Percentiles rank a stretch among this genome's conserved stretches.
These are phyloP conservation scores for Phengaris alcon DNA, from an alignment of 2,888 invertebrate genomes.

Conservation along the genomic window DNA sequence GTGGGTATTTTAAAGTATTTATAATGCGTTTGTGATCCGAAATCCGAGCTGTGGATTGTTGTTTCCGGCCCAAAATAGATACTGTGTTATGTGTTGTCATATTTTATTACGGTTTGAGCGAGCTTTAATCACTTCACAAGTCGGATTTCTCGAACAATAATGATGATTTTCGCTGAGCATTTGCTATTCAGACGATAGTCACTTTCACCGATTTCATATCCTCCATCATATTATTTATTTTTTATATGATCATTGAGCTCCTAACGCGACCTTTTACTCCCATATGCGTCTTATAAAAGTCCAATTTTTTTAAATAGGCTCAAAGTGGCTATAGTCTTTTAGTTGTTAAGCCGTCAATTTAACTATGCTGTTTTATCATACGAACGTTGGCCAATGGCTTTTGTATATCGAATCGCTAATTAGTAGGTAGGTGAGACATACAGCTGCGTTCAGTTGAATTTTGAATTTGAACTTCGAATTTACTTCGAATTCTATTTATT, in stretches of 20 bases:
- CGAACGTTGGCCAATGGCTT: slow-evolving; percentile 65
- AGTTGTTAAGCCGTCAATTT: slow-evolving; percentile 41
- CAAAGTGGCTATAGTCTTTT: slow-evolving; percentile 50
- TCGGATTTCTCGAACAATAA: slow-evolving; percentile 17
- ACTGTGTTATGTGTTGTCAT: slow-evolving; percentile 46
- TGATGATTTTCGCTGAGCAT: slow-evolving; percentile 21
- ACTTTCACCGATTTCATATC: slow-evolving; percentile 26
- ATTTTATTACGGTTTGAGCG: slow-evolving; percentile 34
- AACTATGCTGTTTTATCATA: slow-evolving; percentile 33
- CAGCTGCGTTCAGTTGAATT: slow-evolving; percentile 52
- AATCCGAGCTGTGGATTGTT: slow-evolving; percentile 39
- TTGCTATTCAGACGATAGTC: slow-evolving; percentile 21
- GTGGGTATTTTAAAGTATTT: slow-evolving; percentile 58
- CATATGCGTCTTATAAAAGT: slow-evolving; percentile 34
- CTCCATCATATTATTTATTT: slow-evolving; percentile 25
- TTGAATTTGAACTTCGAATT: slow-evolving; percentile 33
- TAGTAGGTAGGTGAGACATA: slow-evolving; percentile 67
- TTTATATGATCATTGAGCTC: slow-evolving; percentile 3
- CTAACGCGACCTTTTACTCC: neutral
- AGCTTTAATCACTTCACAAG: slow-evolving; percentile 29
- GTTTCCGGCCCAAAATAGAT: slow-evolving; percentile 9
- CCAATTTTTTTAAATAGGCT: slow-evolving; percentile 35
- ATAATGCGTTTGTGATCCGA: slow-evolving; percentile 24
- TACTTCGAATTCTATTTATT: slow-evolving; percentile 32
- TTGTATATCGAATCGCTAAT: slow-evolving; percentile 60